Conservation (phyloP, 2,113 vertebrate genomes). For the Silurus glanis region DNA sequence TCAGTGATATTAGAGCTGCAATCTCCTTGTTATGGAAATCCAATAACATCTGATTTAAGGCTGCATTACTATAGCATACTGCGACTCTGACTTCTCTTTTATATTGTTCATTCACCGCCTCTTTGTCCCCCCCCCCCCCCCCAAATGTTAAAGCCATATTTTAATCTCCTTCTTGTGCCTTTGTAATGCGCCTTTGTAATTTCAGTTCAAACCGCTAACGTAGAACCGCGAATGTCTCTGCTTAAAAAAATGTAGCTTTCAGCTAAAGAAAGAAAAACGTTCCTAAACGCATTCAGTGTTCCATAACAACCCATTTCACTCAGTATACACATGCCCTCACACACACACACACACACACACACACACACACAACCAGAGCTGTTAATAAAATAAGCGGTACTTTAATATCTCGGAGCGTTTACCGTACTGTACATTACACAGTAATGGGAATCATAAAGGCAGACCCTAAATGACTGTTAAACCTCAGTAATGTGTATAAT, state of each 20-base stretch:
- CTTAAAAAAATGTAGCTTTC: slow-evolving; percentile 10
- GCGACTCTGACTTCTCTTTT: slow-evolving; percentile 22
- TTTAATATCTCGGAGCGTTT: slow-evolving; percentile 12
- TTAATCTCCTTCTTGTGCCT: not conserved
- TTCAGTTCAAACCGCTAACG: slow-evolving; percentile 14
- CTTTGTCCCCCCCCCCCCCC: not conserved
- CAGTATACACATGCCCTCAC: not conserved
- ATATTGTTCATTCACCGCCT: not conserved
- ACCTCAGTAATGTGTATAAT: slow-evolving; percentile 18
- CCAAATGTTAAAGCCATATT: not conserved
- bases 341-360: slow-evolving; percentile 11
- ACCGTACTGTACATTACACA: slow-evolving; percentile 19
- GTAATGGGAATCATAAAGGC: slow-evolving; percentile 4
- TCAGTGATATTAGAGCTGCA: slow-evolving; percentile 27
- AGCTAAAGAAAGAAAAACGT: slow-evolving; percentile 12
- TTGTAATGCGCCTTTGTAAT: slow-evolving; percentile 29
- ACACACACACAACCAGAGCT: slow-evolving; percentile 9
- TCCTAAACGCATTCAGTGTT: slow-evolving; percentile 32
- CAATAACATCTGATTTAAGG: slow-evolving; percentile 36
- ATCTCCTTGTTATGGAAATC: slow-evolving; percentile 13
- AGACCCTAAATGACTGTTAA: not conserved
- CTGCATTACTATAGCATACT: not conserved
- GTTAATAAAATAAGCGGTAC: not conserved
- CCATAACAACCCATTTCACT: slow-evolving; percentile 7
- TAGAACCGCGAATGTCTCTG: not conserved